Base-by-base conservation (phyloP, 1,140 invertebrate species). In the Gryon sp. region DNA sequence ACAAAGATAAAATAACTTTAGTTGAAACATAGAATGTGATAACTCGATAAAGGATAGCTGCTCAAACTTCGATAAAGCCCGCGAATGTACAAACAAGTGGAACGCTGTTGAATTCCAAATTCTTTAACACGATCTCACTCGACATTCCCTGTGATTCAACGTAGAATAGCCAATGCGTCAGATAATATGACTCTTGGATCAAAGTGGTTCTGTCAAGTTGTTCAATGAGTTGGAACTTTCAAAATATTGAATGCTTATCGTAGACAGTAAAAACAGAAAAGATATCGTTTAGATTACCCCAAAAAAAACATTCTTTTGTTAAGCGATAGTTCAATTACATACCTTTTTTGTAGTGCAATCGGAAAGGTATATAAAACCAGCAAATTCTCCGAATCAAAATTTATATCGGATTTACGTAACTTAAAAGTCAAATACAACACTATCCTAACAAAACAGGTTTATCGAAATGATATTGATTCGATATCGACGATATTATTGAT, bases 11-110 rank as follows among this genome's bases (percentile, higher is more conserved):
- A 59, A 53, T 66, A 55, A 72, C 45, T 77, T 72, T 55, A 12
- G 46, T 59, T 65, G 59, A 53, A 69, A 76, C 57, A n/a, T n/a
- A n/a, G 55, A 69, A 43, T 40, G 46, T 53, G 68, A 68, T 73
- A 69, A 62, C 40, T 78, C 68, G 63, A 68, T 66, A 78, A 78
- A 73, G 55, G 60, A 77, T 77, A 55, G 62, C 55, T 77, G 66
- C 60, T 76, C 74, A 70, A 76, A 76, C 59, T 76, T 76, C 70
- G 66, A 76, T 45, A 53, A 19, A 60, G 15, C 34, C 34, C 34
- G 34, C 57, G 63, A 68, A 68, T 52, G 73, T 69, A 72, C 65
- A 52, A 74, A 57, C 46, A 62, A 53, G 62, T 68, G 38, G 72
- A 68, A 68, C 55, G 55, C 46, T 63, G 63, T 55, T 72, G 55